Evolutionary conservation across 2,888 invertebrate genomes (phyloP).

Genomic region (Erebia aethiops): DNA sequence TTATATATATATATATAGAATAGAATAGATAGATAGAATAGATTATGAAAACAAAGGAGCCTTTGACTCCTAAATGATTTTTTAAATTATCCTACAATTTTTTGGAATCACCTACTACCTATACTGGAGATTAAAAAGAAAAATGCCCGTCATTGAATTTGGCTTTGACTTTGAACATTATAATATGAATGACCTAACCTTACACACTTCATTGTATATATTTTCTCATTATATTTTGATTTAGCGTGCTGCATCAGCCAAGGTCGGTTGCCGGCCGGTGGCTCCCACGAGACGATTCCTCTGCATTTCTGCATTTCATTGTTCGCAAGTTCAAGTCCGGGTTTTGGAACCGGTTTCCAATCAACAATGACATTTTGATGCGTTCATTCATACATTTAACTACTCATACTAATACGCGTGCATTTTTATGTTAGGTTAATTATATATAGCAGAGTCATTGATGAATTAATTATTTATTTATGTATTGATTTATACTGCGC

Average conservation of each 20-base stretch:
- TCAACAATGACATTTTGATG: constrained; percentile 3
- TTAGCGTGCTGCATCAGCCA: not conserved
- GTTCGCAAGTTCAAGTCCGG: constrained; percentile 15
- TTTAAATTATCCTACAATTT: too few species aligned
- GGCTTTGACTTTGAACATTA: constrained; percentile 1
- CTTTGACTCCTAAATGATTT: too few species aligned
- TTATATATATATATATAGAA: too few species aligned
- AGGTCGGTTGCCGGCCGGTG: not conserved
- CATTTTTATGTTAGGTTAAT: too few species aligned
- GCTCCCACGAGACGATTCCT: not conserved
- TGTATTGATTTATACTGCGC: too few species aligned
- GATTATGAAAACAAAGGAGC: too few species aligned
- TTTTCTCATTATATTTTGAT: constrained; percentile 3
- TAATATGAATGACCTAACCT: not conserved
- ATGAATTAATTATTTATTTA: too few species aligned
- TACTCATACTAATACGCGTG: too few species aligned
- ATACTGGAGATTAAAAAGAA: too few species aligned
- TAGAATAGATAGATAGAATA: too few species aligned
- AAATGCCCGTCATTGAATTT: not conserved
- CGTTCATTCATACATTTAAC: not conserved
- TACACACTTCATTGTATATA: not conserved
- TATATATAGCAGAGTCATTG: too few species aligned
- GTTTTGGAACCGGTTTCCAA: not conserved
- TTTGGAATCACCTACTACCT: too few species aligned
- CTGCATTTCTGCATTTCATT: not conserved